These are phyloP conservation scores for Morpho achilles DNA, from an alignment of 2,888 invertebrate species.

Conservation along the genomic window DNA sequence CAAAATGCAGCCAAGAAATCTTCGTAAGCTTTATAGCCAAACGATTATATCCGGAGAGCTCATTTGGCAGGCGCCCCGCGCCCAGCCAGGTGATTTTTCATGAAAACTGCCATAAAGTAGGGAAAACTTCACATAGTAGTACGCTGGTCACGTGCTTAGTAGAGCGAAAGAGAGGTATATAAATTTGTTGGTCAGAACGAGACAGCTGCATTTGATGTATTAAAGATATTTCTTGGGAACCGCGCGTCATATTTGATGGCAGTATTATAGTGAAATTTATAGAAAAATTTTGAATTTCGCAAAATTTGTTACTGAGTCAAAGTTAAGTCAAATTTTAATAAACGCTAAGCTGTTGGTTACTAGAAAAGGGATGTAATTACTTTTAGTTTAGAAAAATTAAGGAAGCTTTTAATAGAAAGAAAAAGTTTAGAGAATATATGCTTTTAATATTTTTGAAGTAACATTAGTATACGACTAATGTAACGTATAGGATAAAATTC, in stretches of 20 bases:
- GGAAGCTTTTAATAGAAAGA: too few species aligned
- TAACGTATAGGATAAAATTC: too few species aligned
- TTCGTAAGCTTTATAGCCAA: constrained; percentile 20
- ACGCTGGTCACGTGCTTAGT: constrained; percentile 58
- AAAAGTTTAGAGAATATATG: too few species aligned
- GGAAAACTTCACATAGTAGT: constrained; percentile 53
- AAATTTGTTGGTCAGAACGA: constrained; percentile 13
- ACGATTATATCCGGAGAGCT: constrained; percentile 36
- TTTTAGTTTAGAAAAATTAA: too few species aligned
- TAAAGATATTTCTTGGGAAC: constrained; percentile 18
- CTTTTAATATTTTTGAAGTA: too few species aligned
- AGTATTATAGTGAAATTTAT: neutral
- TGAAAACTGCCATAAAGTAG: constrained; percentile 57
- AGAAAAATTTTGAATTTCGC: neutral
- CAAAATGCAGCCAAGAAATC: constrained; percentile 12
- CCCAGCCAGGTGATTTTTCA: constrained; percentile 65
- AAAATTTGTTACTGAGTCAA: neutral
- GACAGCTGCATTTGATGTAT: constrained; percentile 20
- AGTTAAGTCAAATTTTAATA: too few species aligned
- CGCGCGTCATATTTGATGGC: constrained; percentile 4
- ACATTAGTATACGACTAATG: too few species aligned
- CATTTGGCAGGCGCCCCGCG: constrained; percentile 44
- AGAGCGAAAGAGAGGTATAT: constrained; percentile 35
- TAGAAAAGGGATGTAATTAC: too few species aligned
- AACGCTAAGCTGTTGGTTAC: too few species aligned